Evolutionary conservation across 2,113 vertebrate genomes (phyloP), one percentile per base, ranked within the genome.

Genomic region (Podarcis muralis): DNA sequence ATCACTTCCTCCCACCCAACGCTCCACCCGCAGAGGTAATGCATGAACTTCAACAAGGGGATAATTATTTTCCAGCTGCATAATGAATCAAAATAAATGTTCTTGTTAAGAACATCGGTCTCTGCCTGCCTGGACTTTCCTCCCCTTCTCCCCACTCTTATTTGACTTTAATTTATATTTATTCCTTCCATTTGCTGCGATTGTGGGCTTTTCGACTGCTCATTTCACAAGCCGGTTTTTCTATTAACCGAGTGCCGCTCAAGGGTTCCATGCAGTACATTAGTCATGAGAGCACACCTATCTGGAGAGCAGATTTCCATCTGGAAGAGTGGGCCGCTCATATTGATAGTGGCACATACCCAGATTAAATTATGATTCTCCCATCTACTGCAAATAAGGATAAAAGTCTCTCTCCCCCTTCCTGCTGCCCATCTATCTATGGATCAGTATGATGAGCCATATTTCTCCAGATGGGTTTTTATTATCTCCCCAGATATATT

Each of bases 91-190:
- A 90, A 95, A 93, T 84, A 89, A 93, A 92, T 91, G 82, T 90
- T 90, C 92, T 81, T 90, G 90, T 94, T 92, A 90, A 77, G 92
- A 89, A 74, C 79, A 86, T 89, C 87, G n/a, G 83, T 82, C 65
- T 84, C 88, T 91, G 74, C 77, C 89, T 65, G 66, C 66, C 59
- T 37, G 75, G 85, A 53, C 65, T 80, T 32, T 65, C 37, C 53
- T 43, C 69, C 68, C 91, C 75, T 91, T 35, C 9, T 37, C 12
- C 59, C 5, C 43, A 87, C 90, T 66, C 90, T 89, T 94, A 93
- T 94, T 95, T 94, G 92, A 92, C 88, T 94, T 95, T 83, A 88
- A 94, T 91, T 94, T 95, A 72, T 92, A 94, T 93, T 87, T 84
- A 57, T 71, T 84, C 81, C 80, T 74, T 1, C 22, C 5, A 0